phyloP scores from a whole-genome alignment of 2,888 invertebrate species.

The Meganola albula region DNA sequence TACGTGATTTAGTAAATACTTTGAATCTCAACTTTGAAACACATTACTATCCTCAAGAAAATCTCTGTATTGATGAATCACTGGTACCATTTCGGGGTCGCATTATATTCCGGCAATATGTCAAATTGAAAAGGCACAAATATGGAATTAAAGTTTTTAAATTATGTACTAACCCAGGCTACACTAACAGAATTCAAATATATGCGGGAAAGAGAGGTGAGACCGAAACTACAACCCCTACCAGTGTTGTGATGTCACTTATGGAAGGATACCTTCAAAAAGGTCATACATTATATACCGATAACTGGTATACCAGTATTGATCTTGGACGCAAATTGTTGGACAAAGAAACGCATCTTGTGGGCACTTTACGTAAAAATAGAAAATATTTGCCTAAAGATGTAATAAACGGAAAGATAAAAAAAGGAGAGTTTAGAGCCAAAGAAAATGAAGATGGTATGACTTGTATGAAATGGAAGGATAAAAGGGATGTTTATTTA shows the following conservation, averaged over 20 bases:
- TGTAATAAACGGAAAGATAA: slow-evolving; percentile 7
- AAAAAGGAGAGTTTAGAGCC: slow-evolving; percentile 14
- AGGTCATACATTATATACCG: slow-evolving; percentile 28
- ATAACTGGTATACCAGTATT: slow-evolving; percentile 21
- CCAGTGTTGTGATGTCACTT: slow-evolving; percentile 29
- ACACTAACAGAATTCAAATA: slow-evolving; percentile 26
- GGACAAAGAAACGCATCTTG: slow-evolving; percentile 10
- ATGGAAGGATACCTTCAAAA: slow-evolving; percentile 26
- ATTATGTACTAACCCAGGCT: slow-evolving; percentile 29
- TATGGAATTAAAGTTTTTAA: slow-evolving; percentile 22
- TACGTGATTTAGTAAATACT: slow-evolving; percentile 6
- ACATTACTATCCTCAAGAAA: slow-evolving; percentile 9
- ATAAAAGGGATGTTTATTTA: slow-evolving; percentile 20
- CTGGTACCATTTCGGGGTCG: slow-evolving; percentile 19
- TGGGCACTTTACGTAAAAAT: slow-evolving; percentile 16
- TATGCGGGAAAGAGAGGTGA: slow-evolving; percentile 33
- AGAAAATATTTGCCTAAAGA: slow-evolving; percentile 14
- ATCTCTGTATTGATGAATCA: slow-evolving; percentile 15
- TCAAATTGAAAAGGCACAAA: slow-evolving; percentile 20
- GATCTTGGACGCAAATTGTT: slow-evolving; percentile 10
- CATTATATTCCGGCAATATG: slow-evolving; percentile 16
- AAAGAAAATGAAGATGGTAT: slow-evolving; percentile 14
- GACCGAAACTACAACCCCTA: slow-evolving; percentile 25
- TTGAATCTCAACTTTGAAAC: slow-evolving; percentile 8
- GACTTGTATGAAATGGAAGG: slow-evolving; percentile 22